Evolutionary conservation across 2,113 vertebrate genomes (phyloP).

Genomic region (Barbus barbus): DNA sequence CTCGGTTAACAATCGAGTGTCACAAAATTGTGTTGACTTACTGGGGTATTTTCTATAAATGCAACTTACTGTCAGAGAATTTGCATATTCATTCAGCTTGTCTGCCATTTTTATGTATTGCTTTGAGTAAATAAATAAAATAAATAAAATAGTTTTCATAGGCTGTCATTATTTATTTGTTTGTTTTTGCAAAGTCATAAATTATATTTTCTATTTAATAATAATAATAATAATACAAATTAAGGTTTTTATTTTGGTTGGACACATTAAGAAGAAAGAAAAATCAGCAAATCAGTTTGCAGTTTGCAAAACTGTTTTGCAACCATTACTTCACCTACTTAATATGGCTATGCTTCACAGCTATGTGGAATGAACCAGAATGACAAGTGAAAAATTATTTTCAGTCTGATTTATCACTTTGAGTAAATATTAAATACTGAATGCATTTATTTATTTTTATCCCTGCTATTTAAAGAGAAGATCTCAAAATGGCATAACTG

Average conservation of each 20-base stretch:
- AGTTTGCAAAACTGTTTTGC: too few relatives aligned
- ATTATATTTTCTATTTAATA: background rate
- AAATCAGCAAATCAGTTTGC: background rate
- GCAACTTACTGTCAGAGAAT: too few relatives aligned
- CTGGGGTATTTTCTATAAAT: too few relatives aligned
- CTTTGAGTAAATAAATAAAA: background rate
- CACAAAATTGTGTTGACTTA: too few relatives aligned
- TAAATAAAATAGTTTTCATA: background rate
- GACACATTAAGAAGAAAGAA: background rate
- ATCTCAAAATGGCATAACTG: constrained; percentile 12
- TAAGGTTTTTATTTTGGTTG: background rate
- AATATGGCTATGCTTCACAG: background rate
- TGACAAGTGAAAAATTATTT: background rate
- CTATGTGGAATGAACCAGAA: background rate
- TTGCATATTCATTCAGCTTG: background rate
- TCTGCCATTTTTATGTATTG: background rate
- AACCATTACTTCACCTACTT: background rate
- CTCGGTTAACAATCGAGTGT: too few relatives aligned
- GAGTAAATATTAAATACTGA: background rate
- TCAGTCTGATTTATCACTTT: background rate
- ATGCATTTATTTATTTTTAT: background rate
- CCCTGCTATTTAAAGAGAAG: constrained; percentile 4
- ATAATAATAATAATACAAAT: background rate
- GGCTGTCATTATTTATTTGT: too few relatives aligned
- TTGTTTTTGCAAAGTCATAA: too few relatives aligned